Evolutionary conservation across 1,140 invertebrate genomes (phyloP).

Genomic region (Anagrus nilaparvatae): DNA sequence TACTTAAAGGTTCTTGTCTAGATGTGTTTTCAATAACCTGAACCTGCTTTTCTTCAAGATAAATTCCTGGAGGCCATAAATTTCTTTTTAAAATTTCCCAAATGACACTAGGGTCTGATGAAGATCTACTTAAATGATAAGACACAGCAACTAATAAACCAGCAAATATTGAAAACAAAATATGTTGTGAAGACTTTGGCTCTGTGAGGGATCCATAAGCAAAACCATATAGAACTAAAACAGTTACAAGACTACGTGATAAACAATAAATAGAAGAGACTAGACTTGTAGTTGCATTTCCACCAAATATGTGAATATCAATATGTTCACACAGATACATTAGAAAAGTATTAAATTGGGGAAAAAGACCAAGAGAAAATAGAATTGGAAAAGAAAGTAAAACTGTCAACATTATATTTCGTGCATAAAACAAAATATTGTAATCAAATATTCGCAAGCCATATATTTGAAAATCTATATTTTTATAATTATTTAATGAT

Average conservation of each 20-base stretch:
- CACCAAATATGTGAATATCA: conserved; percentile 96
- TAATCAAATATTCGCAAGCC: conserved; percentile 62
- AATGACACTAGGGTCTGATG: conserved; percentile 81
- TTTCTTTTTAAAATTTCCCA: conserved; percentile 79
- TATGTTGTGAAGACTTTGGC: conserved; percentile 76
- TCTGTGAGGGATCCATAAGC: conserved; percentile 75
- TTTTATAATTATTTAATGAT: conserved; percentile 38
- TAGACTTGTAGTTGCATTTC: conserved; percentile 87
- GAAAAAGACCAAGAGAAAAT: conserved; percentile 89
- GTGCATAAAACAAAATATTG: conserved; percentile 54
- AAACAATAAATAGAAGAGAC: conserved; percentile 78
- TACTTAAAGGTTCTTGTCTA: neutral
- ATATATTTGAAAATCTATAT: conserved; percentile 56
- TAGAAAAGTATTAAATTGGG: conserved; percentile 92
- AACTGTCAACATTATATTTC: conserved; percentile 68
- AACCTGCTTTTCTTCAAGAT: conserved; percentile 38
- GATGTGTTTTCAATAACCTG: conserved; percentile 34
- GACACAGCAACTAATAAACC: conserved; percentile 78
- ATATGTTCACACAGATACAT: conserved; percentile 94
- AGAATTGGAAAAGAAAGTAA: conserved; percentile 85
- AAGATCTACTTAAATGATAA: conserved; percentile 86
- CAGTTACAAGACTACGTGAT: conserved; percentile 65
- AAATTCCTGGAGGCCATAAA: conserved; percentile 57
- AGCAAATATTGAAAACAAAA: conserved; percentile 92
- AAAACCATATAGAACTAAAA: conserved; percentile 78